These are phyloP conservation scores for Pampusana beccarii DNA, from an alignment of 2,113 vertebrate species.

Conservation along the genomic window DNA sequence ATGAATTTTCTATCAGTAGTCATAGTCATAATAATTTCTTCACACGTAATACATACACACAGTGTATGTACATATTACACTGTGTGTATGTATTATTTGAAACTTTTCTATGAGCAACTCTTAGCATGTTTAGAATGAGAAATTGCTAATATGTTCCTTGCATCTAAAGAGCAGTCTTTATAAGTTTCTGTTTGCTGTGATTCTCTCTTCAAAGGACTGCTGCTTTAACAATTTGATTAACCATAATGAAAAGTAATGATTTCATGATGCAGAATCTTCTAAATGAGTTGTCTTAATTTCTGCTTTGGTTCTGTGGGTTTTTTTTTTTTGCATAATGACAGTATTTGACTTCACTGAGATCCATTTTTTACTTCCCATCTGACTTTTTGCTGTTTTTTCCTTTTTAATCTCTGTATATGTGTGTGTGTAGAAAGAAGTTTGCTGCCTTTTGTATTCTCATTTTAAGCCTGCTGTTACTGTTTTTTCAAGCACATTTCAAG, in stretches of 20 bases:
- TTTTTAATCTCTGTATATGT: neutral
- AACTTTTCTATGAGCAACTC: neutral
- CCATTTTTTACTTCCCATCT: neutral
- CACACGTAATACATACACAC: neutral
- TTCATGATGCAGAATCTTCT: neutral
- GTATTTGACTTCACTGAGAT: neutral
- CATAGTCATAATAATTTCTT: neutral
- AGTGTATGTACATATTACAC: neutral
- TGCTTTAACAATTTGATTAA: neutral
- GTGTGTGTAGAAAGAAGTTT: neutral
- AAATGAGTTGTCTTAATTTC: neutral
- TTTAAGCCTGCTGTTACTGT: neutral
- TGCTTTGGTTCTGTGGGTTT: neutral
- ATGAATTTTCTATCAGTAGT: neutral
- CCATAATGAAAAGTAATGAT: neutral
- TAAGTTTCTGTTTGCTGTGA: neutral
- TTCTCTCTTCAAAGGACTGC: neutral
- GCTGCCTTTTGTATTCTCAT: neutral
- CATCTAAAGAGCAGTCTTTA: neutral
- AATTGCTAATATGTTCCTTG: neutral
- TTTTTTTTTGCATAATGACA: neutral
- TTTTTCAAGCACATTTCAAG: neutral
- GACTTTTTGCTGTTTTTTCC: neutral
- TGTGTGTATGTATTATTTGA: neutral
- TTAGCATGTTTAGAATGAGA: neutral